A percentile compares a stretch with the other conserved stretches of the same genome.
phyloP scores from a whole-genome alignment of 2,888 invertebrate genomes.

The Megalurothrips usitatus region DNA sequence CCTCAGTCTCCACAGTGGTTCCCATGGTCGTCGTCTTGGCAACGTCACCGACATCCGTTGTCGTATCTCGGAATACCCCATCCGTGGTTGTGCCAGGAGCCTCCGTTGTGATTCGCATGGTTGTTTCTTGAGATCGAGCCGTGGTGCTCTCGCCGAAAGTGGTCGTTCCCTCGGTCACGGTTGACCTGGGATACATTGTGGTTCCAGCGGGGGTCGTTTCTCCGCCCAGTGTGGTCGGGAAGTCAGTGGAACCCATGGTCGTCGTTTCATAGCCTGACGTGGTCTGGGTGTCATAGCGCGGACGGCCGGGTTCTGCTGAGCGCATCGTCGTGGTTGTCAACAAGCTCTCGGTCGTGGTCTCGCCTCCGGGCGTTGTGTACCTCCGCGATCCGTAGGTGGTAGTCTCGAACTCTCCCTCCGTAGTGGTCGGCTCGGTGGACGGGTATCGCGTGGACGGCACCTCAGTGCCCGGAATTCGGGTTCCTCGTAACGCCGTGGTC shows the following conservation, averaged over 20 bases:
- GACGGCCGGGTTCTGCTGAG: not conserved
- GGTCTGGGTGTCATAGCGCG: not conserved
- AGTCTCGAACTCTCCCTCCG: not conserved
- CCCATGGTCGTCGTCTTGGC: not conserved
- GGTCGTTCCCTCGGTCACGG: not conserved
- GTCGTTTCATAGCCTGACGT: not conserved
- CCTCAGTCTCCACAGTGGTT: not conserved
- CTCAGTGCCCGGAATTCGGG: not conserved
- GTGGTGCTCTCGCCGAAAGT: no score
- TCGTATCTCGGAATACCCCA: not conserved
- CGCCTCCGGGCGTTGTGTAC: not conserved
- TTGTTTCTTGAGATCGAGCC: not conserved
- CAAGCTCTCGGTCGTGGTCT: not conserved
- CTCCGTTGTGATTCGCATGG: not conserved
- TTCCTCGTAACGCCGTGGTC: no score
- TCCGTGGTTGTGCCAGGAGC: no score
- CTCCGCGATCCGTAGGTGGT: not conserved
- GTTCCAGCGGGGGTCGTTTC: not conserved
- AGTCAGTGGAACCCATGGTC: not conserved
- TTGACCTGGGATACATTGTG: not conserved
- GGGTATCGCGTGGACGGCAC: not conserved
- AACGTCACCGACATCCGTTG: not conserved
- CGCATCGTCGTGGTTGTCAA: not conserved
- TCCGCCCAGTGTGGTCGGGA: not conserved
- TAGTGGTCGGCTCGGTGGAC: not conserved